A percentile compares a stretch with the other conserved stretches of the same genome.
Conservation (phyloP, 2,888 invertebrate species). For the Nineta flava region DNA sequence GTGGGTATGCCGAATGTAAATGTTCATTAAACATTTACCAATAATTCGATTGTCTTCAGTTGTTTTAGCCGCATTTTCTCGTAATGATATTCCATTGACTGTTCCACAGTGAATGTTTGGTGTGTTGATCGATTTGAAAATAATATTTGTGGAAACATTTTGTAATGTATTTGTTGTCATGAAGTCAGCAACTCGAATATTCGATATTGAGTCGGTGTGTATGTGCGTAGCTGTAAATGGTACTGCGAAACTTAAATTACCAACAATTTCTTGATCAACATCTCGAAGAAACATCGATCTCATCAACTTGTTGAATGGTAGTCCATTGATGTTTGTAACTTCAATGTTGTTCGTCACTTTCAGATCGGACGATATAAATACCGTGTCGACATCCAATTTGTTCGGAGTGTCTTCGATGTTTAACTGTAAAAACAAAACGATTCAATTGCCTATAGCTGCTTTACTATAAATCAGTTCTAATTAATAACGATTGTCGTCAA, state of each 20-base stretch:
- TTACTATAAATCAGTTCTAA: too few relatives aligned
- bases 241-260: not conserved
- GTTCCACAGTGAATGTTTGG: not conserved
- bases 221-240: conserved; percentile 14
- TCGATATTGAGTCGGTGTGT: not conserved
- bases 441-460: too few relatives aligned
- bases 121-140: not conserved
- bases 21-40: too few relatives aligned
- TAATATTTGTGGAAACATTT: not conserved
- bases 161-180: not conserved
- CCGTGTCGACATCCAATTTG: not conserved
- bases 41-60: conserved; percentile 1
- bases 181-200: not conserved
- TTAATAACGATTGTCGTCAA: too few relatives aligned
- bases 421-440: not conserved
- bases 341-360: not conserved
- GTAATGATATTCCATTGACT: conserved; percentile 18
- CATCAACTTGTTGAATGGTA: not conserved
- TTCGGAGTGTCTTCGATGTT: not conserved
- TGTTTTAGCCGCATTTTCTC: conserved; percentile 14
- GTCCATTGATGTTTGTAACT: not conserved
- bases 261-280: not conserved
- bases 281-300: not conserved
- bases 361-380: not conserved
- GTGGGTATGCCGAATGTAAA: too few relatives aligned